phyloP scores from a whole-genome alignment of 2,113 vertebrate species.

The Leucopternis melanops region DNA sequence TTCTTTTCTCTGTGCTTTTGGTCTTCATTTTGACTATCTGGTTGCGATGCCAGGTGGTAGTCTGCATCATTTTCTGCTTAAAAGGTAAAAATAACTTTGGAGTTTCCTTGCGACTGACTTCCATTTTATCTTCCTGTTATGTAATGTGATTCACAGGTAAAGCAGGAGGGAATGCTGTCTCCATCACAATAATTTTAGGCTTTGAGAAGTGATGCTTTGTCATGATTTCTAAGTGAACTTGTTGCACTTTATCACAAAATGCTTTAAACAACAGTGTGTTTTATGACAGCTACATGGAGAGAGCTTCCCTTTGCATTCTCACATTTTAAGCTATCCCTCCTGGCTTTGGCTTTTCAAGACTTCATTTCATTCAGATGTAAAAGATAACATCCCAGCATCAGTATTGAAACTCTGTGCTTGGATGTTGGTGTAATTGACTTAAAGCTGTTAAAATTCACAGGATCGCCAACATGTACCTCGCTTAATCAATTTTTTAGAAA shows the following conservation, averaged over 20 bases:
- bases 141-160: neutral
- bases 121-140: neutral
- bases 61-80: neutral
- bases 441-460: constrained; percentile 41
- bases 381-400: neutral
- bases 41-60: neutral
- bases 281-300: neutral
- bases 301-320: neutral
- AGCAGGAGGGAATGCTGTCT: neutral
- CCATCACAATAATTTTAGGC: neutral
- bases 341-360: neutral
- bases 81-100: neutral
- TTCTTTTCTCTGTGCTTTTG: constrained; percentile 64
- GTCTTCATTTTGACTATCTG: constrained; percentile 52
- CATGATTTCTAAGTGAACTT: neutral
- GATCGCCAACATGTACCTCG: neutral
- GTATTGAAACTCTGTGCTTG: neutral
- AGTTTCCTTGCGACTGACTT: neutral
- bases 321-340: neutral
- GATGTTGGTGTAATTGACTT: constrained; percentile 8
- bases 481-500: constrained; percentile 43
- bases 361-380: neutral
- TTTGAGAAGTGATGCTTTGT: neutral
- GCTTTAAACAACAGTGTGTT: neutral
- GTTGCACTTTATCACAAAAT: neutral